Base-by-base conservation (phyloP, 2,113 vertebrate genomes). In the Chinchilla lanigera region DNA sequence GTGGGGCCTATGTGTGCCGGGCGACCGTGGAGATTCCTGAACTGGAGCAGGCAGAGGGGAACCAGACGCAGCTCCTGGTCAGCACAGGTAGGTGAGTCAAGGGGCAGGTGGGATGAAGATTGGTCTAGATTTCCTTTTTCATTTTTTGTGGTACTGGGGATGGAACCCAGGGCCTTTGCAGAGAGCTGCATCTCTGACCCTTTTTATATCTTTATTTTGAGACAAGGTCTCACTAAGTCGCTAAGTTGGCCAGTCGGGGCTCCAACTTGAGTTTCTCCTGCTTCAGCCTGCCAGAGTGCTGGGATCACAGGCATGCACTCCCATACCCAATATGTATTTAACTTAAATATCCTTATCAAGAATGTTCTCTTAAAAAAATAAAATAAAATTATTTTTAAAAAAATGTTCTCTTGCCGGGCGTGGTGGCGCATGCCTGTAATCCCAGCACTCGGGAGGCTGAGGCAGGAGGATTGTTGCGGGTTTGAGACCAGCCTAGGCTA, bases 41-140 rank as follows among this genome's bases (percentile, higher is more conserved):
- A 0, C 0, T 67, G 4, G 0, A 0, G 0, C 0, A 0, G 0
- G 1, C 0, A 0, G 0, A 0, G 0, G 98, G 91, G 93, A 83
- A 9, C 0, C 90, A 85, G 84, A 98, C 86, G 1, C 0, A 95
- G 61, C 78, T 99, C 30, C 3, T 14, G 17, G 69, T 98, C 35
- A 14, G 77, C 1, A 3, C 98, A 98, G 98, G 99, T 98, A 98
- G 65, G 86, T 24, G 22, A 4, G 7, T 1, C 16, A 9, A 9
- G 41, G 41, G 50, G 6, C 50, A 54, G 38, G 9, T 3, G 14
- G 19, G 14, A 3, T 2, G 44, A 26, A 20, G 41, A 52, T 12
- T 16, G 9, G 7, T 30, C 58, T 19, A 2, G 82, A 26, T 30
- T 77, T 77, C 28, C 24, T 33, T 52, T 78, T 52, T 17, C 50